Percentiles rank a stretch among this genome's conserved stretches.
Evolutionary conservation across 2,113 vertebrate species (phyloP).

Genomic region (Plecotus auritus): DNA sequence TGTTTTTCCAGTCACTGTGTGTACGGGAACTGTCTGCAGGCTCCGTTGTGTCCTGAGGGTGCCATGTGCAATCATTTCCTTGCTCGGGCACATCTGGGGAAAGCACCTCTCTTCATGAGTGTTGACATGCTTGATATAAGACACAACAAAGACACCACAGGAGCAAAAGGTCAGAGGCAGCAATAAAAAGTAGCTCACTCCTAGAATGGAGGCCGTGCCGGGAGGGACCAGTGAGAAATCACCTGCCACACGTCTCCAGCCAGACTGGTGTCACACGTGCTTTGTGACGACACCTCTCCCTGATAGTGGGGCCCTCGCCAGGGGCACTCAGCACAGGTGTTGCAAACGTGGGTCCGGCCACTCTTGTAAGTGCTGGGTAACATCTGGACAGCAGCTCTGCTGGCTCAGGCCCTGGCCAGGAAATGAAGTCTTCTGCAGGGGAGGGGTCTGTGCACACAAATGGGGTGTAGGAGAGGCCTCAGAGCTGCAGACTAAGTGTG

Average conservation of each 20-base stretch:
- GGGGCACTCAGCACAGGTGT: conserved; percentile 1
- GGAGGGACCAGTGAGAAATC: not conserved
- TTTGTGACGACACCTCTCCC: not conserved
- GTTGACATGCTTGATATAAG: fast-evolving
- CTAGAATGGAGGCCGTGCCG: no score
- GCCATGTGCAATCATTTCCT: no score
- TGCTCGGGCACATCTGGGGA: not conserved
- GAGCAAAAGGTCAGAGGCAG: not conserved
- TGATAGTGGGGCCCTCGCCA: conserved; percentile 26
- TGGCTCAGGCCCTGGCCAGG: conserved; percentile 63
- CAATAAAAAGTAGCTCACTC: not conserved
- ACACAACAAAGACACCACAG: not conserved
- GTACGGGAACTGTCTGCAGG: not conserved
- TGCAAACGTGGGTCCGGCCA: not conserved
- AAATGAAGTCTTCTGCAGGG: conserved; percentile 55
- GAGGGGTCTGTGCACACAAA: not conserved
- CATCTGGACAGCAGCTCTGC: conserved; percentile 58
- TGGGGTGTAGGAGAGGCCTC: not conserved
- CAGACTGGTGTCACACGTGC: fast-evolving
- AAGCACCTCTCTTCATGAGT: fast-evolving
- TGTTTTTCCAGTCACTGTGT: fast-evolving
- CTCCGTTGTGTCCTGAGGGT: fast-evolving
- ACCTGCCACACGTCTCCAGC: not conserved
- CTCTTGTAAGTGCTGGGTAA: not conserved
- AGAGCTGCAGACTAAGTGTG: not conserved